These are phyloP conservation scores for Solea solea DNA, from an alignment of 2,113 vertebrate species.

Conservation along the genomic window DNA sequence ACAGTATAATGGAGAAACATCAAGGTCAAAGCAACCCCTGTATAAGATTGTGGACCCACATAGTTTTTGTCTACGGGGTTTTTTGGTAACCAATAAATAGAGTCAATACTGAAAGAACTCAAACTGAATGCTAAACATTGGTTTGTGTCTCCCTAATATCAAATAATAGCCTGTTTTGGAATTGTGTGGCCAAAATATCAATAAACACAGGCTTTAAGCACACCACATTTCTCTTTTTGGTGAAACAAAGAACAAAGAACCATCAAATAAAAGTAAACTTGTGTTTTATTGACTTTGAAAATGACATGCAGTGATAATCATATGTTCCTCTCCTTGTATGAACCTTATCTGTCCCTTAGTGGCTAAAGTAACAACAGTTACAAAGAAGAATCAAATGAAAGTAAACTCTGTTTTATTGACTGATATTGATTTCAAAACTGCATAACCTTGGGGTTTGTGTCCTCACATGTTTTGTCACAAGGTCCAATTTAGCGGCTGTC, in stretches of 20 bases:
- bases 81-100: not conserved
- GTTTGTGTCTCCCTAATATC: not conserved
- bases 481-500: not conserved
- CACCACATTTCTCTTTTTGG: no score
- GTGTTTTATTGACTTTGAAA: no score
- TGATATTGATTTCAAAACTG: no score
- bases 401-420: no score
- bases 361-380: no score
- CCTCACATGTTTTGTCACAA: not conserved
- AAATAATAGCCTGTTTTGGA: not conserved
- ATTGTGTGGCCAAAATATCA: not conserved
- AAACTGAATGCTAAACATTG: not conserved
- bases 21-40: not conserved
- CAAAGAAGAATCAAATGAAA: no score
- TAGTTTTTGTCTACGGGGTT: no score
- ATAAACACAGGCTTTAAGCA: conserved; percentile 1
- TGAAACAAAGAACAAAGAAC: no score
- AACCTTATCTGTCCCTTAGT: no score
- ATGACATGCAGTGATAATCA: not conserved
- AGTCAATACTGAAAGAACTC: not conserved
- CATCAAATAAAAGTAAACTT: not conserved
- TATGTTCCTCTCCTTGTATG: no score
- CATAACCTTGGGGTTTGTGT: not conserved
- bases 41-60: not conserved
- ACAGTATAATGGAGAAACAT: not conserved